A percentile compares a stretch with the other conserved stretches of the same genome.
Evolutionary conservation across 2,888 invertebrate species (phyloP).

Genomic region (Hyposoter didymator): DNA sequence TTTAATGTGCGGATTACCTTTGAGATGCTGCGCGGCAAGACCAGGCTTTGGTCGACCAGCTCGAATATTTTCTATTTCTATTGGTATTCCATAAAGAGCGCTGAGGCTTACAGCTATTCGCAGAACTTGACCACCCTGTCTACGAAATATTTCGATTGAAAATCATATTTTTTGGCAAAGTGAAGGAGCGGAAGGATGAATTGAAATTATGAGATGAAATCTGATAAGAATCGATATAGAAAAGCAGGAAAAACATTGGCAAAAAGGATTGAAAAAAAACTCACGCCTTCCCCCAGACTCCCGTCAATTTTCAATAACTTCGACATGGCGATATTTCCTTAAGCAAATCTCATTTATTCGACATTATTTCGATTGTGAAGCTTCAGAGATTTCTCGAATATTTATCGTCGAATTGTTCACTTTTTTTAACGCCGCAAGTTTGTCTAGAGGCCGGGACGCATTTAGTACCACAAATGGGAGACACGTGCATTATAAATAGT

Average conservation of each 20-base stretch:
- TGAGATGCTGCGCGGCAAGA: constrained; percentile 92
- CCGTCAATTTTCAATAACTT: constrained; percentile 89
- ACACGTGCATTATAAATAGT: constrained; percentile 58
- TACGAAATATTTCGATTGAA: constrained; percentile 53
- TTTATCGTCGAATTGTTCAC: constrained; percentile 25
- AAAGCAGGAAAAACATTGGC: not conserved
- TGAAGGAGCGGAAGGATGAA: not conserved
- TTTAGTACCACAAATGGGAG: constrained; percentile 47
- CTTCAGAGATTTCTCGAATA: constrained; percentile 4
- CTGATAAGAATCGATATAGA: not conserved
- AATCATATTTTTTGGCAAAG: not conserved
- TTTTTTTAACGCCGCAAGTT: constrained; percentile 27
- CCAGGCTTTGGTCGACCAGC: constrained; percentile 93
- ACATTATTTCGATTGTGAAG: not conserved
- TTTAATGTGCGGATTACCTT: constrained; percentile 85
- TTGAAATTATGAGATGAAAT: not conserved
- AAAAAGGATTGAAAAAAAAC: constrained; percentile 71
- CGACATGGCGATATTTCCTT: constrained; percentile 69
- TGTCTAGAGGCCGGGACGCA: constrained; percentile 61
- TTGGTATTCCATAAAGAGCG: constrained; percentile 89
- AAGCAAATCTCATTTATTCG: constrained; percentile 15
- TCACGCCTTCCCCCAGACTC: constrained; percentile 92
- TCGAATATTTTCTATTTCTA: constrained; percentile 92
- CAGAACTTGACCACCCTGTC: constrained; percentile 95
- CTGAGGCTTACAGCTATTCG: constrained; percentile 92